A percentile compares a stretch with the other conserved stretches of the same genome.
These are phyloP conservation scores for Percina caprodes DNA, from an alignment of 2,113 vertebrate species.

Conservation along the genomic window DNA sequence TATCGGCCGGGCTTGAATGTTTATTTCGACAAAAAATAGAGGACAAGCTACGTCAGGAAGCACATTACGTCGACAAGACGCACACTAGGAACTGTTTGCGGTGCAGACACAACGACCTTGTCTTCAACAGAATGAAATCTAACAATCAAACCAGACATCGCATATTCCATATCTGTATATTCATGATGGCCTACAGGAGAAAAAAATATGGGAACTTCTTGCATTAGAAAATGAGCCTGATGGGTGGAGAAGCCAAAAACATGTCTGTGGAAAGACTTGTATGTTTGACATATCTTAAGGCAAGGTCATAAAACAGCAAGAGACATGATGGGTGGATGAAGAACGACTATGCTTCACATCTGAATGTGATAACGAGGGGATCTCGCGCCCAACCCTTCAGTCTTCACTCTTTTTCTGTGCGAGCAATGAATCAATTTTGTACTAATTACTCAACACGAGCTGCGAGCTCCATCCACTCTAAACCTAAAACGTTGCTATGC, in stretches of 20 bases:
- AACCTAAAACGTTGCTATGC: constrained; percentile 59
- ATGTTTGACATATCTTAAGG: not conserved
- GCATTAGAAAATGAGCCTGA: not conserved
- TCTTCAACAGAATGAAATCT: not conserved
- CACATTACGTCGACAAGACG: not conserved
- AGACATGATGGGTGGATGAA: not conserved
- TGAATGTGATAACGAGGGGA: not conserved
- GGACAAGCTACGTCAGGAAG: not conserved
- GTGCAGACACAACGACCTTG: not conserved
- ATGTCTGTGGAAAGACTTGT: not conserved
- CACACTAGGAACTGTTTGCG: no score
- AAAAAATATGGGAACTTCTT: no score
- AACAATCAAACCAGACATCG: not conserved
- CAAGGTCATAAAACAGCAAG: not conserved
- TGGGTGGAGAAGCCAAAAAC: not conserved
- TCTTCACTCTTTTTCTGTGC: not conserved
- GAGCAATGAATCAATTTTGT: not conserved
- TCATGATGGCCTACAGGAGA: no score
- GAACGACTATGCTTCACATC: not conserved
- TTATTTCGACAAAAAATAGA: no score
- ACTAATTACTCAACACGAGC: constrained; percentile 7
- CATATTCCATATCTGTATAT: not conserved
- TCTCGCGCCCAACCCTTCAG: not conserved
- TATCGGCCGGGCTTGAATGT: no score
- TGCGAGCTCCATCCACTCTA: not conserved